phyloP scores from a whole-genome alignment of 2,797 vertebrate species.

The Dermochelys coriacea region DNA sequence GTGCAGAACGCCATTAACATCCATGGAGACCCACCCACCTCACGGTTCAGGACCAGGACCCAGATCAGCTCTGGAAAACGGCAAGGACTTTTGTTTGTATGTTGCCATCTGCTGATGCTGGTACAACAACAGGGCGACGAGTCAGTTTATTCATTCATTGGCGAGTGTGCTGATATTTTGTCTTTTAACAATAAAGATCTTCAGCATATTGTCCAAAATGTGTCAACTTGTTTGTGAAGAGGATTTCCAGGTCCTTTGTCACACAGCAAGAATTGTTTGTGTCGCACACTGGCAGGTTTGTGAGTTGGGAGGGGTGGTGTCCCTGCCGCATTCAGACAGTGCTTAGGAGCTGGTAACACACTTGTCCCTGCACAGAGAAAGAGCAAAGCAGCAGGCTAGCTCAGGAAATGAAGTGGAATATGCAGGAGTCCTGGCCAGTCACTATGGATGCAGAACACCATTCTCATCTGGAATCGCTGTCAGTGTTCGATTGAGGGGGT shows the following conservation, averaged over 20 bases:
- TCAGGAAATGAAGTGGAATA: not conserved
- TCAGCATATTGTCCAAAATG: too few species aligned
- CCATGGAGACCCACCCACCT: not conserved
- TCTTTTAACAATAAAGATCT: too few species aligned
- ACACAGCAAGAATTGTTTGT: too few species aligned
- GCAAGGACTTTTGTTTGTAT: not conserved
- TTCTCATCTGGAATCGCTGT: not conserved
- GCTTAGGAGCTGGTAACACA: not conserved
- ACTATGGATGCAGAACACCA: not conserved
- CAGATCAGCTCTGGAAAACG: not conserved
- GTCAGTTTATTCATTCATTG: not conserved
- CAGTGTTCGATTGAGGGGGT: too few species aligned
- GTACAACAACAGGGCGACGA: not conserved
- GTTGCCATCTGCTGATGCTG: not conserved
- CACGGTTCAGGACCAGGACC: not conserved
- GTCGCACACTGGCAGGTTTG: too few species aligned
- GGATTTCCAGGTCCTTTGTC: too few species aligned
- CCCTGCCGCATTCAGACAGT: not conserved
- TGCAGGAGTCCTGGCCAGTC: not conserved
- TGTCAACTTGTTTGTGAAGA: too few species aligned
- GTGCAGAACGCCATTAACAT: not conserved
- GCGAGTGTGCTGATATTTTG: too few species aligned
- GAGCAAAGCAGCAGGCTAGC: not conserved
- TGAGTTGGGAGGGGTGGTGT: not conserved
- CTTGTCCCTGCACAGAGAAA: not conserved